A percentile compares a stretch with the other conserved stretches of the same genome.
Evolutionary conservation across 2,113 vertebrate genomes (phyloP).

Genomic region (Tenrec ecaudatus): DNA sequence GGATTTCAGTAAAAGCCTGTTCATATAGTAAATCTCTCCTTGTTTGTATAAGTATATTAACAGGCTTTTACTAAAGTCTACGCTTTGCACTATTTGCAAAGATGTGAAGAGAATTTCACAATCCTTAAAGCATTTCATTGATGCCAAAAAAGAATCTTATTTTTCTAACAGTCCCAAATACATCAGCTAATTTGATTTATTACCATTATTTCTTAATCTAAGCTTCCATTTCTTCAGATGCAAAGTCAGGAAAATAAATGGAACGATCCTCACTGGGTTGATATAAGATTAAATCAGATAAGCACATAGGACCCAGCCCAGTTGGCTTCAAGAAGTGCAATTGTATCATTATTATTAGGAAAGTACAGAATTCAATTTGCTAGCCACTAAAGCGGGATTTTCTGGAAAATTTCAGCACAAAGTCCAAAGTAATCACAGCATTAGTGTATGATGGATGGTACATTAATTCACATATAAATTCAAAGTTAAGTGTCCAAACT

Average conservation of each 20-base stretch:
- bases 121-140: neutral
- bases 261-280: neutral
- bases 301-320: accelerated
- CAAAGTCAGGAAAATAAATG: slow-evolving; percentile 1
- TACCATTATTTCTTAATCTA: slow-evolving; percentile 17
- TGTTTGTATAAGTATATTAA: too few species aligned
- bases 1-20: too few species aligned
- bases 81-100: neutral
- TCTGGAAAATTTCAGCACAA: neutral
- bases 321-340: neutral
- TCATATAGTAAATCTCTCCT: too few species aligned
- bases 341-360: neutral
- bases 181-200: neutral
- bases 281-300: neutral
- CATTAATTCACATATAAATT: neutral
- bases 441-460: neutral
- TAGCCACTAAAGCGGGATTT: neutral
- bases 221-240: neutral
- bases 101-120: neutral
- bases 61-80: neutral
- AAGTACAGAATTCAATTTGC: neutral
- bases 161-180: slow-evolving; percentile 11
- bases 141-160: neutral
- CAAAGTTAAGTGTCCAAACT: neutral
- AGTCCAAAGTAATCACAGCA: neutral